These are phyloP conservation scores for Syngnathus floridae DNA, from an alignment of 2,113 vertebrate genomes.

Conservation along the genomic window DNA sequence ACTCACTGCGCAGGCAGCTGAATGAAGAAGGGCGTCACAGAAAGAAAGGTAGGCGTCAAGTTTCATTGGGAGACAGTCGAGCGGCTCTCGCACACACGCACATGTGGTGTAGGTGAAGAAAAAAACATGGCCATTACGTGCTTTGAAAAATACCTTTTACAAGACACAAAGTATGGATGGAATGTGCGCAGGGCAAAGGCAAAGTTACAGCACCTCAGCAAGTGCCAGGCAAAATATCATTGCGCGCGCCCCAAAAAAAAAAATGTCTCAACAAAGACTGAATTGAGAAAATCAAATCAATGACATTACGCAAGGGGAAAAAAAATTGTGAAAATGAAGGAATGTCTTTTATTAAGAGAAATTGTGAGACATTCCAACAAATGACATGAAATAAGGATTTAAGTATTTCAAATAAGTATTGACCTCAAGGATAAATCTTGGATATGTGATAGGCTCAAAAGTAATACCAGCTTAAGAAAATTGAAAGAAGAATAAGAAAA, in stretches of 20 bases:
- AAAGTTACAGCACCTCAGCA: slow-evolving; percentile 29
- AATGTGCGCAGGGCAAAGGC: slow-evolving; percentile 37
- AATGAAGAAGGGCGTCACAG: slow-evolving; percentile 67
- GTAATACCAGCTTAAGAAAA: neutral
- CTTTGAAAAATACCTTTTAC: slow-evolving; percentile 54
- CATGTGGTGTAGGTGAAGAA: slow-evolving; percentile 30
- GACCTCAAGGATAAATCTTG: neutral
- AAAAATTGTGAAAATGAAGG: slow-evolving; percentile 18
- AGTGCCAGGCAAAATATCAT: slow-evolving; percentile 34
- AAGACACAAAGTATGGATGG: slow-evolving; percentile 31
- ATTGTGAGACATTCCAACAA: slow-evolving; percentile 1
- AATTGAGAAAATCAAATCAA: neutral
- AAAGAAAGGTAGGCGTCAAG: slow-evolving; percentile 56
- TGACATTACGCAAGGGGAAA: neutral
- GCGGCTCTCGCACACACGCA: slow-evolving; percentile 56
- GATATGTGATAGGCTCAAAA: neutral
- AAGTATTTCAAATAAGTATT: no score
- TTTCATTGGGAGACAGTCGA: slow-evolving; percentile 59
- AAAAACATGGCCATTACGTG: slow-evolving; percentile 46
- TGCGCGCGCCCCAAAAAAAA: slow-evolving; percentile 24
- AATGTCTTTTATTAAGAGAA: slow-evolving; percentile 50
- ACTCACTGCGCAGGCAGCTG: slow-evolving; percentile 46
- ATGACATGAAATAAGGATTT: neutral
- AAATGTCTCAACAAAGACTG: neutral
- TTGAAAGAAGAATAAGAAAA: neutral